Evolutionary conservation across 2,888 invertebrate species (phyloP).

Genomic region (Subacronicta megacephala): DNA sequence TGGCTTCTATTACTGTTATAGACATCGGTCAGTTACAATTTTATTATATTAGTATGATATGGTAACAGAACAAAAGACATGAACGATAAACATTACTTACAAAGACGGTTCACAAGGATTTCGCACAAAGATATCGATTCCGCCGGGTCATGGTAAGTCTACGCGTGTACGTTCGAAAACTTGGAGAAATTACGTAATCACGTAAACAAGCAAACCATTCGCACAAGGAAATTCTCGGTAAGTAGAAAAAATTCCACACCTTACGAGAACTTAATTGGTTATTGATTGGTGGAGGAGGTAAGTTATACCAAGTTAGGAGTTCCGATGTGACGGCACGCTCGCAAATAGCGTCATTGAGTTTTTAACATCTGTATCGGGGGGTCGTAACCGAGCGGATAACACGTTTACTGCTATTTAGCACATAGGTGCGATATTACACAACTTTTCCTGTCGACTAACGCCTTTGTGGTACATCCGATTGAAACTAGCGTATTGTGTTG

Average conservation of each 20-base stretch:
- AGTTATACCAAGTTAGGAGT: constrained; percentile 35
- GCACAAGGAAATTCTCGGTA: constrained; percentile 26
- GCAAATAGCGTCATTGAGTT: constrained; percentile 56
- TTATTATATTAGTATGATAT: too few species aligned
- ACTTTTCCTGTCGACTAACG: constrained; percentile 67
- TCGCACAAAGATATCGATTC: neutral
- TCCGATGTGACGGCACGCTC: constrained; percentile 44
- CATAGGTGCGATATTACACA: constrained; percentile 81
- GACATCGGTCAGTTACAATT: too few species aligned
- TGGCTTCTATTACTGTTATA: too few species aligned
- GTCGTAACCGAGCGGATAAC: constrained; percentile 59
- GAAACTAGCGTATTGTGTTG: constrained; percentile 44
- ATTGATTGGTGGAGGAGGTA: constrained; percentile 45
- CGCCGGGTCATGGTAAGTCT: too few species aligned
- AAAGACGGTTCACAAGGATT: constrained; percentile 4
- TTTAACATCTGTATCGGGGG: constrained; percentile 57
- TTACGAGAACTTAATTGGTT: constrained; percentile 42
- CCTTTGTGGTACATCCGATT: constrained; percentile 56
- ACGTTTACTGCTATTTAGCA: constrained; percentile 73
- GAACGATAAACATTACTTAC: constrained; percentile 20
- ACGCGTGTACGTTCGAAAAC: constrained; percentile 5
- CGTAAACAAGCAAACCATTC: constrained; percentile 21
- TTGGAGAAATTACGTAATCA: constrained; percentile 6
- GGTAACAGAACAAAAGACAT: constrained; percentile 16
- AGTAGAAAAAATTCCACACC: constrained; percentile 29